A percentile compares a stretch with the other conserved stretches of the same genome.
phyloP scores from a whole-genome alignment of 2,113 vertebrate species.

The Cercopithecus mona region DNA sequence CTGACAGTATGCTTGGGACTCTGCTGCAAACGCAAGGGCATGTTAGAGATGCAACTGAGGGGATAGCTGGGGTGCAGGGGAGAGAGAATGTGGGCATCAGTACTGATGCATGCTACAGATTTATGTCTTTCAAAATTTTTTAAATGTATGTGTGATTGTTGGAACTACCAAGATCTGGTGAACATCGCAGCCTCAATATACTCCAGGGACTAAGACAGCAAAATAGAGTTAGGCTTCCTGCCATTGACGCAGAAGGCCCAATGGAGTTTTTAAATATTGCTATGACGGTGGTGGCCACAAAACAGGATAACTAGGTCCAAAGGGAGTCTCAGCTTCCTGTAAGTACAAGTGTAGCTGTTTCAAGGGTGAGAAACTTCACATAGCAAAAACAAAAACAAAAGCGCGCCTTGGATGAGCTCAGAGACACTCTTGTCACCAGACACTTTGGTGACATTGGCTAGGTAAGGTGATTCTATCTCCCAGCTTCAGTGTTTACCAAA shows the following conservation, averaged over 20 bases:
- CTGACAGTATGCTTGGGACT: neutral
- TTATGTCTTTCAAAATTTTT: neutral
- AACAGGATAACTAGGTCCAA: neutral
- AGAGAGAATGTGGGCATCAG: neutral
- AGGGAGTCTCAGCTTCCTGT: neutral
- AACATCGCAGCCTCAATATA: constrained; percentile 54
- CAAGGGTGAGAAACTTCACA: neutral
- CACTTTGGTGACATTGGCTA: rapidly evolving
- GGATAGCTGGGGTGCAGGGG: neutral
- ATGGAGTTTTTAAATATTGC: too few relatives aligned
- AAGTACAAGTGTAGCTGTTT: too few relatives aligned
- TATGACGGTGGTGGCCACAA: neutral
- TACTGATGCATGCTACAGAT: neutral
- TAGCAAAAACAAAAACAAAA: rapidly evolving
- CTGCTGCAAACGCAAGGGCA: neutral
- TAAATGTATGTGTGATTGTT: constrained; percentile 53
- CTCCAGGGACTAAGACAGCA: neutral
- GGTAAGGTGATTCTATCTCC: neutral
- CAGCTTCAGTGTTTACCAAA: neutral
- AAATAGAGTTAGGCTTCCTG: constrained; percentile 22
- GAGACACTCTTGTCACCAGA: neutral
- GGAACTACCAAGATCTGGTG: constrained; percentile 66
- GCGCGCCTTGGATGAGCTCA: neutral
- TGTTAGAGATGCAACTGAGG: neutral
- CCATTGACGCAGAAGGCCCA: too few relatives aligned